Base-by-base conservation (phyloP, 2,113 vertebrate species). In the Gasterosteus aculeatus region DNA sequence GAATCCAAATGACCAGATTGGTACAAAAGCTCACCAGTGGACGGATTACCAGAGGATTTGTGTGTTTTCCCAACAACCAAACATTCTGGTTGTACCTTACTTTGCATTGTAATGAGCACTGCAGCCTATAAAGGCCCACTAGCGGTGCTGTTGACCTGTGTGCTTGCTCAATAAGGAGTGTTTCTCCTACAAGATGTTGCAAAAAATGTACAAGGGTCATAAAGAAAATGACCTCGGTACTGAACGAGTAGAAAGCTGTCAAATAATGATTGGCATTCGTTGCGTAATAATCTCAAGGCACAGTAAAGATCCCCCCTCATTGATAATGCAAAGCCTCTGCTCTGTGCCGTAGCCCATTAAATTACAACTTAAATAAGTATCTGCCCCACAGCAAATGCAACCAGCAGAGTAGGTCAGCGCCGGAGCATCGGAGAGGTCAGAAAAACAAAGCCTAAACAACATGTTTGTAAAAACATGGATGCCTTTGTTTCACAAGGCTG, bases 401-500 rank as follows among this genome's bases (percentile, higher is more conserved):
- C 66, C 29, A 75, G 53, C 31, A 29, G 42, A 75, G 59, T 29
- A 54, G 79, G 83, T 83, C 85, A 82, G 38, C 1, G 31, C 38
- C 16, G 57, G 64, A 69, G 73, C 66, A 56, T 31, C 62, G 59
- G 58, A 59, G 66, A 74, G 86, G 78, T 84, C 77, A 89, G 80
- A 80, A 85, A 85, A 83, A 83, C 67, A 75, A 82, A 74, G 38
- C 67, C 75, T 61, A 47, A 84, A 82, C 72, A 81, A 75, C 69
- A 46, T 47, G 47, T 70, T 80, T 86, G 82, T 79, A 67, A 84
- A 88, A 89, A 89, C 88, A 91, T 85, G 87, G 87, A 75, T 46
- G 81, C 54, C 88, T 87, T 89, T 92, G 87, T 92, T 86, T 86
- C 59, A 74, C 84, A 42, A 38, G 77, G 78, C 88, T 81, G 85